These are phyloP conservation scores for Epizoanthus ramosus DNA, from an alignment of 92 coral and sea anemone species.

Conservation along the genomic window DNA sequence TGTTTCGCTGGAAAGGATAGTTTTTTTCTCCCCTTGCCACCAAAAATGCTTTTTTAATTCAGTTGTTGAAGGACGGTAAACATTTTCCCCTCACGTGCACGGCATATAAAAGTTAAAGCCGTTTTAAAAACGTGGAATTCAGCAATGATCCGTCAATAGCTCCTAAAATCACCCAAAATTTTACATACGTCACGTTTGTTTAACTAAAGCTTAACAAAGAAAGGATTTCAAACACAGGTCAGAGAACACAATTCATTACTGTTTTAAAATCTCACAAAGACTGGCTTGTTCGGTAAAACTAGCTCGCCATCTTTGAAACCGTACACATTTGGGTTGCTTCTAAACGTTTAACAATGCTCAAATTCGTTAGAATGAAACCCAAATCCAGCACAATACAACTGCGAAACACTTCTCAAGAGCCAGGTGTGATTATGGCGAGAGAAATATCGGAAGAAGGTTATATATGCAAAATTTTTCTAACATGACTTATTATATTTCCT, in stretches of 20 bases:
- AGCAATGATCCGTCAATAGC: neutral
- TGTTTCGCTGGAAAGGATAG: no score
- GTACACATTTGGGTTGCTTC: neutral
- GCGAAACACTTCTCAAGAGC: constrained; percentile 7
- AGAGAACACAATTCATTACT: constrained; percentile 14
- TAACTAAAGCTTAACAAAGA: constrained; percentile 15
- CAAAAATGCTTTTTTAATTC: no score
- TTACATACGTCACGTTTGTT: constrained; percentile 37
- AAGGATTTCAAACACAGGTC: constrained; percentile 25
- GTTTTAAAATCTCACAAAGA: constrained; percentile 16
- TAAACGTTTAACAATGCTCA: constrained; percentile 15
- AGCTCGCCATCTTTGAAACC: neutral
- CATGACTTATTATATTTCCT: neutral
- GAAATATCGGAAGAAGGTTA: constrained; percentile 15
- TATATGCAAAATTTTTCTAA: neutral
- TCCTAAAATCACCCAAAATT: neutral
- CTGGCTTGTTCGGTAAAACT: neutral
- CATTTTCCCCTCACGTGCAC: no score
- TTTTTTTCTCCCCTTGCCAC: no score
- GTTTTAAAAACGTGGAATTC: no score
- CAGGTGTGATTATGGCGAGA: constrained; percentile 7
- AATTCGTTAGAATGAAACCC: constrained; percentile 27
- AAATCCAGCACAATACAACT: neutral
- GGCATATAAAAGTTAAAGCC: no score
- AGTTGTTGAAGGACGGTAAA: no score